These are phyloP conservation scores for Desoria tigrina DNA, from an alignment of 2,888 invertebrate species.

Conservation along the genomic window DNA sequence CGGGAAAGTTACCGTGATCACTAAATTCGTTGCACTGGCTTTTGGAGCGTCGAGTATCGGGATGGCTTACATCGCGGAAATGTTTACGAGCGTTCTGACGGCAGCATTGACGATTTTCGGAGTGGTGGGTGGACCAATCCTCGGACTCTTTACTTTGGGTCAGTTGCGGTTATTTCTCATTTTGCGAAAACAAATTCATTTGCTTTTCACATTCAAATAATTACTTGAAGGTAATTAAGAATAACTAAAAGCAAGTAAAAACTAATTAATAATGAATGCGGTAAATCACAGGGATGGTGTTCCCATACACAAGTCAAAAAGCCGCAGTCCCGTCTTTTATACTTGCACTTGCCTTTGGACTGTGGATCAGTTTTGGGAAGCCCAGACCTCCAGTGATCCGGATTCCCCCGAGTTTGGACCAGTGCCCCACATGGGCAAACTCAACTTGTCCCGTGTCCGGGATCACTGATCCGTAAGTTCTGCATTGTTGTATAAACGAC, in stretches of 20 bases:
- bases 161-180: too few relatives aligned
- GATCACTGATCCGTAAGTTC: neutral
- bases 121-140: slow-evolving; percentile 73
- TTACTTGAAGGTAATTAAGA: too few relatives aligned
- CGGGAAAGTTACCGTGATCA: slow-evolving; percentile 34
- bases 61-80: slow-evolving; percentile 77
- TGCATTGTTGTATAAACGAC: too few relatives aligned
- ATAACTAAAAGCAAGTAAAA: too few relatives aligned
- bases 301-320: too few relatives aligned
- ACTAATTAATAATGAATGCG: too few relatives aligned
- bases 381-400: slow-evolving; percentile 64
- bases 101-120: slow-evolving; percentile 79
- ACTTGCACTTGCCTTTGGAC: slow-evolving; percentile 60
- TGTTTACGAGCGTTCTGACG: slow-evolving; percentile 79
- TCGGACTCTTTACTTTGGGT: slow-evolving; percentile 80
- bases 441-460: neutral
- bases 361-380: slow-evolving; percentile 83
- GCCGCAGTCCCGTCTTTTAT: slow-evolving; percentile 57
- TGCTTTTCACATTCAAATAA: too few relatives aligned
- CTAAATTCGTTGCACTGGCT: slow-evolving; percentile 64
- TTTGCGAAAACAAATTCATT: too few relatives aligned
- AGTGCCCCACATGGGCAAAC: slow-evolving; percentile 3
- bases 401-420: neutral
- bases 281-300: too few relatives aligned
- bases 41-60: slow-evolving; percentile 76